A percentile compares a stretch with the other conserved stretches of the same genome.
Conservation (phyloP, 2,113 vertebrate species). For the Semnornis frantzii region DNA sequence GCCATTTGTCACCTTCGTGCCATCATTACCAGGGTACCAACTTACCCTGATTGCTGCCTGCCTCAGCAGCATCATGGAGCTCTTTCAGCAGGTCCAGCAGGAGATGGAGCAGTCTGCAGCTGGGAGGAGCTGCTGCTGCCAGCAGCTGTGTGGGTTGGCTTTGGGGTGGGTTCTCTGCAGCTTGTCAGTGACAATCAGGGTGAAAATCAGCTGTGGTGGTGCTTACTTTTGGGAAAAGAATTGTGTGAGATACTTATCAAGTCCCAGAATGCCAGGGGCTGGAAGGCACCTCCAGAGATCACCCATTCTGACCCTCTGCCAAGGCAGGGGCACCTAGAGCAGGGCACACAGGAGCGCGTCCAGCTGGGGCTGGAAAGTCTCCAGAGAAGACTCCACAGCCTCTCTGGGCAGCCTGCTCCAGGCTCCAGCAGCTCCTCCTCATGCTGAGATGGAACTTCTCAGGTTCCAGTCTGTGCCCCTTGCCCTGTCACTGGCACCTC, state of each 20-base stretch:
- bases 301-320: no score
- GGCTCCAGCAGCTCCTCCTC: no score
- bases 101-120: neutral
- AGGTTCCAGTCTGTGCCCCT: no score
- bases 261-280: no score
- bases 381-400: no score
- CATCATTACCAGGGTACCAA: slow-evolving; percentile 4
- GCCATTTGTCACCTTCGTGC: slow-evolving; percentile 1
- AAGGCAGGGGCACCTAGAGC: no score
- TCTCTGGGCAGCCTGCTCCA: no score
- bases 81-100: neutral
- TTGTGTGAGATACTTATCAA: neutral
- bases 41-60: neutral
- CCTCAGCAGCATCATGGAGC: neutral
- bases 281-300: no score
- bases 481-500: no score
- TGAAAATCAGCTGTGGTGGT: neutral
- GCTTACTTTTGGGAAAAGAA: neutral
- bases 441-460: no score
- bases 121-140: neutral
- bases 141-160: neutral
- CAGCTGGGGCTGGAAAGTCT: no score
- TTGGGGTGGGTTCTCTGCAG: neutral
- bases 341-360: no score
- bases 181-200: neutral